These are phyloP conservation scores for Ditula angustiorana DNA, from an alignment of 2,888 invertebrate genomes.

Conservation along the genomic window DNA sequence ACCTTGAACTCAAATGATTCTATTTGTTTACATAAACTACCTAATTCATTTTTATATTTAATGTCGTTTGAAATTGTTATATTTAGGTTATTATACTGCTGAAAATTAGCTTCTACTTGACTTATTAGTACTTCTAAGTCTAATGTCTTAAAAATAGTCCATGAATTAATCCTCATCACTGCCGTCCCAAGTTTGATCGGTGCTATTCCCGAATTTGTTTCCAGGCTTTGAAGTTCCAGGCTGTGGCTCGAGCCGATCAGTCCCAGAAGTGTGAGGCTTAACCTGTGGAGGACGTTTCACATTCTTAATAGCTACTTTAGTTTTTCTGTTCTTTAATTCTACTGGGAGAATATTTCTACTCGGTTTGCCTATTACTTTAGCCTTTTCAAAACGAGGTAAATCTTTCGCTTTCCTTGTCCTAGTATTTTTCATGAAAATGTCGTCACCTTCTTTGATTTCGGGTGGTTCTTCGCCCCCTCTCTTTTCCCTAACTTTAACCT, in stretches of 20 bases:
- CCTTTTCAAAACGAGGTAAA: constrained; percentile 45
- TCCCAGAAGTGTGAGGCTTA: constrained; percentile 6
- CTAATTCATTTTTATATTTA: constrained; percentile 9
- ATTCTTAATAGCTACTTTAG: constrained; percentile 34
- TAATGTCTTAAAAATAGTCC: constrained; percentile 39
- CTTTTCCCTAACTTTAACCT: constrained; percentile 38
- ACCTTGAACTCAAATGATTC: background rate
- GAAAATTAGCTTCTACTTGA: background rate
- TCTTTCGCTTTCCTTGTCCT: constrained; percentile 44
- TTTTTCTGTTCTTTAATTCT: constrained; percentile 33
- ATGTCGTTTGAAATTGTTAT: background rate
- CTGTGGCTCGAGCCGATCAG: constrained; percentile 16
- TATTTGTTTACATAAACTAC: constrained; percentile 19
- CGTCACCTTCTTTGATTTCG: constrained; percentile 40
- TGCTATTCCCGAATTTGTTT: constrained; percentile 33
- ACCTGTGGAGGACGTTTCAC: constrained; percentile 41
- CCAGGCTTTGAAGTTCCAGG: constrained; percentile 30
- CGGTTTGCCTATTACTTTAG: constrained; percentile 41
- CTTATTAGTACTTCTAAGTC: constrained; percentile 22
- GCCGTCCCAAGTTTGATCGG: constrained; percentile 35
- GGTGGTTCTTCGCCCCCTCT: constrained; percentile 39
- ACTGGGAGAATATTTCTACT: constrained; percentile 40
- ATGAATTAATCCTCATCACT: constrained; percentile 37
- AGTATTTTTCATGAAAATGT: constrained; percentile 44
- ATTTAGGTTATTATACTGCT: constrained; percentile 9